phyloP scores from a whole-genome alignment of 2,113 vertebrate species.

The Pipa parva region DNA sequence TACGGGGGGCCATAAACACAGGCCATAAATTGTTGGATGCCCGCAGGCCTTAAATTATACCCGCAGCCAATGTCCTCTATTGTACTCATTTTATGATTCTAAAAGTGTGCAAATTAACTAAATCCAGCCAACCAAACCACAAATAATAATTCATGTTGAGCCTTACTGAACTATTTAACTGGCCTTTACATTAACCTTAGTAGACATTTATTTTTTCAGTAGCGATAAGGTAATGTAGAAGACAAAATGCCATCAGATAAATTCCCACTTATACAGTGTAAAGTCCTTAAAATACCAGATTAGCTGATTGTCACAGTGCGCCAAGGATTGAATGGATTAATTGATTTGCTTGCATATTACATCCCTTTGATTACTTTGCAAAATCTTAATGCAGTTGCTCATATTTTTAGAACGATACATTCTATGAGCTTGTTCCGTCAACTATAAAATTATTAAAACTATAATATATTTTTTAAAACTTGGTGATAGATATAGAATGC shows the following conservation, averaged over 20 bases:
- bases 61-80: no score
- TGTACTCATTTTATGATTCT: no score
- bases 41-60: no score
- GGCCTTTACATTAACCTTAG: conserved; percentile 32
- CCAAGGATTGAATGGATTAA: conserved; percentile 31
- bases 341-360: conserved; percentile 37
- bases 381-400: neutral
- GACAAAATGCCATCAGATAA: conserved; percentile 26
- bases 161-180: conserved; percentile 13
- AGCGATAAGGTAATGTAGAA: conserved; percentile 7
- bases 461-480: no score
- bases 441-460: neutral
- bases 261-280: conserved; percentile 30
- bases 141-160: neutral
- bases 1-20: no score
- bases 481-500: no score
- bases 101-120: no score
- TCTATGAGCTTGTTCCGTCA: neutral
- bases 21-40: no score
- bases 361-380: conserved; percentile 24
- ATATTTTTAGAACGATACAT: conserved; percentile 5
- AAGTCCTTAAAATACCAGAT: conserved; percentile 37
- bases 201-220: conserved; percentile 21
- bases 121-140: no score
- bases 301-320: conserved; percentile 35